These are phyloP conservation scores for Plemyria rubiginata DNA, from an alignment of 2,888 invertebrate genomes.

Conservation along the genomic window DNA sequence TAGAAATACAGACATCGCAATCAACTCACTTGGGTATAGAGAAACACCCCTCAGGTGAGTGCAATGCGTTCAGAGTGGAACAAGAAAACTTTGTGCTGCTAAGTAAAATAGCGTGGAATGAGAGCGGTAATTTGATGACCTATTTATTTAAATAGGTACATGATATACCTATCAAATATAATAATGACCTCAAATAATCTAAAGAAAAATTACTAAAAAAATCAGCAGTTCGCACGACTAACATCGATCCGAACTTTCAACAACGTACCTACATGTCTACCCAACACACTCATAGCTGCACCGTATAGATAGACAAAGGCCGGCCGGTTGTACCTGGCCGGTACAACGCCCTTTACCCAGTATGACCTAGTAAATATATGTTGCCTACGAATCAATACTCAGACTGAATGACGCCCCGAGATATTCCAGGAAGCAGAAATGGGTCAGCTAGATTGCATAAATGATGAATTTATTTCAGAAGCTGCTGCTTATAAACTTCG, in stretches of 20 bases:
- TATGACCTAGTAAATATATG: constrained; percentile 27
- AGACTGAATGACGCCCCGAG: constrained; percentile 6
- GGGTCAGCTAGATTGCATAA: constrained; percentile 16
- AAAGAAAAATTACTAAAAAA: neutral
- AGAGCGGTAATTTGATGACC: too few relatives aligned
- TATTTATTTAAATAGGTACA: too few relatives aligned
- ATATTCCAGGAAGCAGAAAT: constrained; percentile 16
- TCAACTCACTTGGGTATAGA: too few relatives aligned
- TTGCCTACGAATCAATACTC: constrained; percentile 22
- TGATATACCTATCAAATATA: too few relatives aligned
- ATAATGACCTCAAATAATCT: neutral
- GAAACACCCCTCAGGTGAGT: too few relatives aligned
- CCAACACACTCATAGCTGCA: neutral
- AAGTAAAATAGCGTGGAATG: too few relatives aligned
- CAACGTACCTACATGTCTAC: neutral
- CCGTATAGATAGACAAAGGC: neutral
- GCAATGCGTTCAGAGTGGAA: too few relatives aligned
- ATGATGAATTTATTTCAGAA: constrained; percentile 5
- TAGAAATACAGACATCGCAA: too few relatives aligned
- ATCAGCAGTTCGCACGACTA: neutral
- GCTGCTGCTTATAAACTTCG: neutral
- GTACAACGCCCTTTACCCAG: constrained; percentile 6
- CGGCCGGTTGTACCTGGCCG: neutral
- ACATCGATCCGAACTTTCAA: neutral
- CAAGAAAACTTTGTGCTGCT: too few relatives aligned